These are phyloP conservation scores for Spheniscus mendiculus DNA, from an alignment of 2,113 vertebrate genomes.

Conservation along the genomic window DNA sequence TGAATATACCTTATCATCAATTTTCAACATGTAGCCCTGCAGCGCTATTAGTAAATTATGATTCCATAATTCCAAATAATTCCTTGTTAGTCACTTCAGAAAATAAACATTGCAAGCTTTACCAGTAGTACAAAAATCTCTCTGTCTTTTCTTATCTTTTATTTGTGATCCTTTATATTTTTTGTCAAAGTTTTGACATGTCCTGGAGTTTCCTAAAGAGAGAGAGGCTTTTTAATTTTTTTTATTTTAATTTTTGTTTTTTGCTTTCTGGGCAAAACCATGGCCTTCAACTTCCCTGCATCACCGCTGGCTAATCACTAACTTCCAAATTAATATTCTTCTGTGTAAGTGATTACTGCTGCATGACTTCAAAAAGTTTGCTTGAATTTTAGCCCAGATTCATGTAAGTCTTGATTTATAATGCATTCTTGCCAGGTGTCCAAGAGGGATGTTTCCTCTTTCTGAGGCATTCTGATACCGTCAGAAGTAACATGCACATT, in stretches of 20 bases:
- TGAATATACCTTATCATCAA: not conserved
- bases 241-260: not conserved
- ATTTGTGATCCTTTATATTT: not conserved
- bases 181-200: not conserved
- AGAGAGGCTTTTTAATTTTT: not conserved
- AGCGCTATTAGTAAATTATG: not conserved
- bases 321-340: slow-evolving; percentile 8
- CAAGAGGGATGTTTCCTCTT: not conserved
- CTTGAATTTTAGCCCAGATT: not conserved
- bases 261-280: not conserved
- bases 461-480: not conserved
- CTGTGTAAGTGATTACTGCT: not conserved
- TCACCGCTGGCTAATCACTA: not conserved
- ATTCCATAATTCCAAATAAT: not conserved
- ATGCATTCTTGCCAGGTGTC: not conserved
- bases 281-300: not conserved
- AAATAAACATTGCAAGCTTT: not conserved
- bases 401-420: not conserved
- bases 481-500: not conserved
- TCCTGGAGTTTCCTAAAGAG: not conserved
- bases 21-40: not conserved
- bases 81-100: not conserved
- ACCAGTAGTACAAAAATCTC: not conserved
- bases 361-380: not conserved
- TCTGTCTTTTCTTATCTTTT: not conserved